Percentiles rank a stretch among this genome's conserved stretches.
These are phyloP conservation scores for Crotalus helleri DNA, from an alignment of 2,113 vertebrate genomes.

Conservation along the genomic window DNA sequence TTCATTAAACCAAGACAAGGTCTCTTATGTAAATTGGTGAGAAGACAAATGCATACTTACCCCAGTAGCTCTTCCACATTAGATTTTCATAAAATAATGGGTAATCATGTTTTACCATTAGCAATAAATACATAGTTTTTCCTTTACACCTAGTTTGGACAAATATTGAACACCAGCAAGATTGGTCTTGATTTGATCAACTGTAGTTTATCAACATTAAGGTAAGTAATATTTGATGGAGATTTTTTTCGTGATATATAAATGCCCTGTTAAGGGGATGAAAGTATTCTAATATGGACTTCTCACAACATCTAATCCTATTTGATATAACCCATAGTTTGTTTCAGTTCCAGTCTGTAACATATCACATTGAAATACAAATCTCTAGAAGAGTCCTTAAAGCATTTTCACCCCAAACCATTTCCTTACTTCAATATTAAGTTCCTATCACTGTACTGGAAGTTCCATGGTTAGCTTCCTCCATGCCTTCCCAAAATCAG, in stretches of 20 bases:
- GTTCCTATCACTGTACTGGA: background rate
- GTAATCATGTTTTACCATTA: too few relatives aligned
- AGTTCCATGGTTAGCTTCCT: too few relatives aligned
- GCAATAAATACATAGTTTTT: background rate
- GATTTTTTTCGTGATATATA: background rate
- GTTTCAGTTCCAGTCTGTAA: too few relatives aligned
- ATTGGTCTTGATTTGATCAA: background rate
- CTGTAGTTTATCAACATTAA: background rate
- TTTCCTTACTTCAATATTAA: background rate
- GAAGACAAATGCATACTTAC: background rate
- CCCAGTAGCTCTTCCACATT: background rate
- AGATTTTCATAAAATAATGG: background rate
- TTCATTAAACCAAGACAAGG: background rate
- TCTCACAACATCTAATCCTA: background rate
- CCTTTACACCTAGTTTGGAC: background rate
- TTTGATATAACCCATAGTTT: background rate
- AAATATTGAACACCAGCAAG: background rate
- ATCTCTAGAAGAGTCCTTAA: too few relatives aligned
- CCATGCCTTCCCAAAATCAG: too few relatives aligned
- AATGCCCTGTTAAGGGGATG: background rate
- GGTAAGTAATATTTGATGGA: background rate
- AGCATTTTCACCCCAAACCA: background rate
- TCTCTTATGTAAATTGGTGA: slow-evolving; percentile 24
- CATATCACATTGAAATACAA: too few relatives aligned
- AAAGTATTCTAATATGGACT: background rate